phyloP scores from a whole-genome alignment of 2,888 invertebrate genomes.

The Ophion ventricosus region DNA sequence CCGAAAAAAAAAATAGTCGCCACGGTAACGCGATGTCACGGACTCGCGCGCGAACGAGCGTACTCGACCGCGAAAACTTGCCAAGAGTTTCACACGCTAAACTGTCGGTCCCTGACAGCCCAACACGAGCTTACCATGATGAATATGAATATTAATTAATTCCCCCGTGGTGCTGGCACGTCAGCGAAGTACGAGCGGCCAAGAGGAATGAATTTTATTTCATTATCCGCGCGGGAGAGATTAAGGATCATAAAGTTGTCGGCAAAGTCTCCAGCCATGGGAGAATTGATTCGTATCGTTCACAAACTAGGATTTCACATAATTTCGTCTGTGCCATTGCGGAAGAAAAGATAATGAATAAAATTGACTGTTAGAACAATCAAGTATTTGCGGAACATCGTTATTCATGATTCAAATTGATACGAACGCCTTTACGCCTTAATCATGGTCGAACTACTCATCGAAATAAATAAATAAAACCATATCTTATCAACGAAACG shows the following conservation, averaged over 20 bases:
- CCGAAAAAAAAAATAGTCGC: neutral
- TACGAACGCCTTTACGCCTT: neutral
- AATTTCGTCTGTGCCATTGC: neutral
- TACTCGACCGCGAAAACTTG: slow-evolving; percentile 14
- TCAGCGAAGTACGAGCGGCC: slow-evolving; percentile 7
- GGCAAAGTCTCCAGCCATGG: neutral
- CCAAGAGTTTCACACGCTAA: slow-evolving; percentile 25
- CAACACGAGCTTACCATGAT: slow-evolving; percentile 12
- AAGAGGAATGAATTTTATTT: slow-evolving; percentile 22
- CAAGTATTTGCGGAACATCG: too few relatives aligned
- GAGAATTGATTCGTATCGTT: neutral
- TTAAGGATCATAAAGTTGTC: slow-evolving; percentile 17
- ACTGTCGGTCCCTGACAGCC: slow-evolving; percentile 9
- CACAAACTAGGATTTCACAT: neutral
- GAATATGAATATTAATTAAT: slow-evolving; percentile 50
- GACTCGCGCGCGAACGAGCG: slow-evolving; percentile 1
- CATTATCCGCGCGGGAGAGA: slow-evolving; percentile 10
- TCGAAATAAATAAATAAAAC: neutral
- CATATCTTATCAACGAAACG: neutral
- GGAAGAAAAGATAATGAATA: neutral
- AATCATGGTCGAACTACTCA: neutral
- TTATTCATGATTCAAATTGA: neutral
- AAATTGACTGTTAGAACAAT: too few relatives aligned
- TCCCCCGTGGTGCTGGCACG: slow-evolving; percentile 17
- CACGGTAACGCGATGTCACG: slow-evolving; percentile 16